phyloP scores from a whole-genome alignment of 2,113 vertebrate species.

The Perca flavescens region DNA sequence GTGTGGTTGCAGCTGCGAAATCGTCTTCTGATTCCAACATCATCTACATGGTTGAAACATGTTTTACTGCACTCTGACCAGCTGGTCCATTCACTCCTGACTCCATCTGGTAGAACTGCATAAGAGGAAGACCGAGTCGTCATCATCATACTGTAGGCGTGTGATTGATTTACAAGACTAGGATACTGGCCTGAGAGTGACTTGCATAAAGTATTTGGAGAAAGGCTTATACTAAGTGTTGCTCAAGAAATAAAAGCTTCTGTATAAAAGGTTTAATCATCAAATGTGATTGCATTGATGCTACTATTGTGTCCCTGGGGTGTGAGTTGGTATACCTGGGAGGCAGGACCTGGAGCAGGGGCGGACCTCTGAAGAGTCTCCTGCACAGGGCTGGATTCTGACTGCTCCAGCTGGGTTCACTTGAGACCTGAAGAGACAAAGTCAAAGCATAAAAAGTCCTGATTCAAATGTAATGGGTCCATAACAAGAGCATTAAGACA shows the following conservation, averaged over 20 bases:
- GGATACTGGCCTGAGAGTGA: neutral
- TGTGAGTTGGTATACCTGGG: slow-evolving; percentile 73
- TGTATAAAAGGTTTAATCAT: neutral
- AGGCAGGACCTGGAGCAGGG: slow-evolving; percentile 83
- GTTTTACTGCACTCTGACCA: slow-evolving; percentile 91
- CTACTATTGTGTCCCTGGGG: neutral
- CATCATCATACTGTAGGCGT: too few relatives aligned
- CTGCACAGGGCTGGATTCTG: slow-evolving; percentile 82
- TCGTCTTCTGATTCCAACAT: slow-evolving; percentile 80
- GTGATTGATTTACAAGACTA: neutral
- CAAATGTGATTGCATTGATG: neutral
- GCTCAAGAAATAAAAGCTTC: neutral
- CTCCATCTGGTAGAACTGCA: slow-evolving; percentile 60
- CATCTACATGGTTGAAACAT: slow-evolving; percentile 86
- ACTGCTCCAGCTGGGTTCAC: slow-evolving; percentile 75
- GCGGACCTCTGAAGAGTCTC: slow-evolving; percentile 83
- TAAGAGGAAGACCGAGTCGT: neutral
- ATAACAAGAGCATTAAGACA: neutral
- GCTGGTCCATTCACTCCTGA: slow-evolving; percentile 85
- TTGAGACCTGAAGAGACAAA: slow-evolving; percentile 81
- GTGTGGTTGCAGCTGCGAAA: slow-evolving; percentile 84
- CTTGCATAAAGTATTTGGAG: neutral
- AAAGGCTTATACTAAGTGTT: neutral
- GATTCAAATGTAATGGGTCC: neutral
- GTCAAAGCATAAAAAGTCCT: neutral